Base-by-base conservation (phyloP, 1,140 invertebrate genomes). In the Andricus grossulariae region DNA sequence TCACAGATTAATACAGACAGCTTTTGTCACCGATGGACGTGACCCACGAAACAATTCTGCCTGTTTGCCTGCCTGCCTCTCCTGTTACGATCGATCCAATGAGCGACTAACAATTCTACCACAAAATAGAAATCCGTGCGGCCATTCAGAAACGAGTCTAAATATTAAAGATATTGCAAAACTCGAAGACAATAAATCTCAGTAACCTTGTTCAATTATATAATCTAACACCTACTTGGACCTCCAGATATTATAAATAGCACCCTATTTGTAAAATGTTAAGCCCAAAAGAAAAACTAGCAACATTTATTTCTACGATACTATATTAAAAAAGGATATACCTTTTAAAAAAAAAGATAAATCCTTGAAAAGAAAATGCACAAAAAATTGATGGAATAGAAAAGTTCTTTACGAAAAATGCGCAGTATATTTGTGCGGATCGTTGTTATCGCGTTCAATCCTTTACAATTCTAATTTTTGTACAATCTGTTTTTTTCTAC, bases 1-100 rank as follows among this genome's bases (percentile, higher is more conserved):
- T 89, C 89, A 90, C 89, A 90, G 89, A 90, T 90, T 88, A 87
- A 87, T 84, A 90, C 88, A 89, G 86, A 88, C 86, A 87, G 86
- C 83, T 88, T 86, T 77, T 88, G 87, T 88, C 84, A 84, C 84
- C 82, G 84, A 82, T 88, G 86, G 81, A 88, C 83, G 88, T 85
- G 84, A 87, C 76, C 60, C 85, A 86, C 83, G 80, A 76, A 79
- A 75, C 70, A 78, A 78, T 78, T 78, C 78, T 76, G 80, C 82
- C 80, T 81, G 75, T 84, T 76, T 81, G 74, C 80, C 74, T 82
- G 74, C 84, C 78, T 81, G 74, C 78, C 75, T 82, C 81, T 82
- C 75, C 76, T 80, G 74, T 76, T 78, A 76, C 77, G 74, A 76
- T 81, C 51, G 66, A 77, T 74, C 57, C 60, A 71, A 55, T 52